Conservation (phyloP, 2,797 vertebrate species). For the Sebastes itinus region DNA sequence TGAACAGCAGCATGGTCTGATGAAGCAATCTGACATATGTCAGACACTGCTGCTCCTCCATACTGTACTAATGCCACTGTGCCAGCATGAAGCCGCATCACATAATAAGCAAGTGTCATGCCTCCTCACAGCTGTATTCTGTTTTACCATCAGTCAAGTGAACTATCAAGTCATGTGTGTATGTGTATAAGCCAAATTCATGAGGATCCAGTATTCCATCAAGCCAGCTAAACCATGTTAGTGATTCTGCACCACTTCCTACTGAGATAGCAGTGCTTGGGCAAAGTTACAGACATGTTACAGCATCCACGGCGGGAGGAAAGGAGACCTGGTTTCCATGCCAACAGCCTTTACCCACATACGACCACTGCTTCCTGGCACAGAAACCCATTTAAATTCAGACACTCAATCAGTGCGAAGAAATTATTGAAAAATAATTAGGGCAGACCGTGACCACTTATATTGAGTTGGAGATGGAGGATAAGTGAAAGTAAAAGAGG, state of each 20-base stretch:
- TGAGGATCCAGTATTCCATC: conserved; percentile 1
- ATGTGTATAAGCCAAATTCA: conserved; percentile 4
- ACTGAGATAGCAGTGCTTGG: conserved; percentile 19
- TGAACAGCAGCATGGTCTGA: conserved; percentile 31
- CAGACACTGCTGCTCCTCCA: conserved; percentile 22
- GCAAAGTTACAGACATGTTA: conserved; percentile 68
- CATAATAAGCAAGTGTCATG: conserved; percentile 18
- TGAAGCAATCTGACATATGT: conserved; percentile 29
- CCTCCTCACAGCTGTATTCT: conserved; percentile 24
- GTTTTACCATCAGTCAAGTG: conserved; percentile 27
- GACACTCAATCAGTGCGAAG: conserved; percentile 72
- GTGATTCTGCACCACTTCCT: conserved; percentile 36
- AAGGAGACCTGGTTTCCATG: conserved; percentile 73
- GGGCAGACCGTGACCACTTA: conserved; percentile 66
- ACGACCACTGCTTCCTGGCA: conserved; percentile 66
- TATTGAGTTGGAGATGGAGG: conserved; percentile 13
- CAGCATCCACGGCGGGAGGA: conserved; percentile 54
- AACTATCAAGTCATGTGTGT: background rate
- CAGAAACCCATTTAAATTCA: conserved; percentile 78
- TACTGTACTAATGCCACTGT: conserved; percentile 22
- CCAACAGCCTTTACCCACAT: conserved; percentile 80
- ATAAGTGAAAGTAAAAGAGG: background rate
- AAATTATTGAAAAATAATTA: conserved; percentile 72
- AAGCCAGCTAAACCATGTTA: conserved; percentile 4
- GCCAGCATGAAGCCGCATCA: conserved; percentile 35